phyloP scores from a whole-genome alignment of 2,797 vertebrate genomes.

The Tiaroga cobitis region DNA sequence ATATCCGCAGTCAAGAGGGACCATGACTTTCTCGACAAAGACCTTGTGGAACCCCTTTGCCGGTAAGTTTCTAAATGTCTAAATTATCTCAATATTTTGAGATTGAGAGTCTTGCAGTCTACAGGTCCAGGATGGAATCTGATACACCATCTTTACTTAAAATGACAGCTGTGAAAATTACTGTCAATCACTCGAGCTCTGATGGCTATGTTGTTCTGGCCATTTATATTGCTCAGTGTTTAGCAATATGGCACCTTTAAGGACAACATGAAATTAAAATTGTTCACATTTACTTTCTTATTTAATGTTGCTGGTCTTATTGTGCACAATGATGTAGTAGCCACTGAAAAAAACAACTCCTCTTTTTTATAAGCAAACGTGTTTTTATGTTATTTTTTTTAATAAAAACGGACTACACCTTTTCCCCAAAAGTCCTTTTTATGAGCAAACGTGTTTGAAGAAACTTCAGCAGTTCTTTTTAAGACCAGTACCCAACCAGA shows the following conservation, averaged over 20 bases:
- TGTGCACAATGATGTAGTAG: not conserved
- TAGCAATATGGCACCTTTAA: too few relatives aligned
- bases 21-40: slow-evolving; percentile 98
- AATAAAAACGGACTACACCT: not conserved
- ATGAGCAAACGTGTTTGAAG: slow-evolving; percentile 1
- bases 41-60: slow-evolving; percentile 97
- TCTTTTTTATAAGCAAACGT: not conserved
- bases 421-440: not conserved
- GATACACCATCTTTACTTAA: not conserved
- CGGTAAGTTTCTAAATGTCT: slow-evolving; percentile 78
- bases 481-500: slow-evolving; percentile 1
- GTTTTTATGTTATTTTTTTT: not conserved
- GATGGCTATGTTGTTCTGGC: not conserved
- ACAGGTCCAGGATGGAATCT: not conserved
- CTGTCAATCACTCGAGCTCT: slow-evolving; percentile 13
- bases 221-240: not conserved
- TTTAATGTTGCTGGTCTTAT: not conserved
- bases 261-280: not conserved
- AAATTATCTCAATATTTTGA: not conserved
- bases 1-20: slow-evolving; percentile 94
- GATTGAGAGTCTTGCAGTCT: not conserved
- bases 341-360: not conserved
- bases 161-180: slow-evolving; percentile 31
- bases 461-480: not conserved
- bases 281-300: not conserved